Percentiles rank a stretch among this genome's conserved stretches.
Evolutionary conservation across 2,888 invertebrate genomes (phyloP).

Genomic region (Branchellion lobata): DNA sequence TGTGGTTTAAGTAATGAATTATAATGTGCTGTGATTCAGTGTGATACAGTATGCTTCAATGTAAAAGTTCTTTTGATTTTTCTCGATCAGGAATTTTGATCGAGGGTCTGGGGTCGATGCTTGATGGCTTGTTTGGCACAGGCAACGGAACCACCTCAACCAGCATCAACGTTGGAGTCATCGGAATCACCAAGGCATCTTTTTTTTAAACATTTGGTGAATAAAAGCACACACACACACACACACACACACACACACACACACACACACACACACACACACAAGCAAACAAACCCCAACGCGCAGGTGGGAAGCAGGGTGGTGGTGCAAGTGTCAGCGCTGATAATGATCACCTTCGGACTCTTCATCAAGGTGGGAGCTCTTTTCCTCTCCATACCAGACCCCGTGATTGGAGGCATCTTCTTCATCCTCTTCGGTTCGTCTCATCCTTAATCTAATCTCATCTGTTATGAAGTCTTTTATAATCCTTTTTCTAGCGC

Average conservation of each 20-base stretch:
- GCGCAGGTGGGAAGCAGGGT: conserved; percentile 63
- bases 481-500: no score
- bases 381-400: conserved; percentile 63
- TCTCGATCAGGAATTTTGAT: conserved; percentile 65
- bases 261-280: no score
- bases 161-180: conserved; percentile 85
- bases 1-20: no score
- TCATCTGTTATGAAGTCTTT: no score
- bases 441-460: background rate
- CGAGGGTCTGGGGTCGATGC: conserved; percentile 78
- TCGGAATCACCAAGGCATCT: conserved; percentile 77
- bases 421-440: conserved; percentile 59
- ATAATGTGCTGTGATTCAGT: no score
- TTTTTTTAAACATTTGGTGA: no score
- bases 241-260: no score
- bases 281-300: no score
- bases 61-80: no score
- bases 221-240: no score
- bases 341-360: conserved; percentile 62
- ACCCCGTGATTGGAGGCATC: conserved; percentile 63
- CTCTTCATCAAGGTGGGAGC: conserved; percentile 64
- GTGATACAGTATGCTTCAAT: no score
- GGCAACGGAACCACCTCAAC: conserved; percentile 87
- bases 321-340: conserved; percentile 62
- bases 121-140: conserved; percentile 81